Percentiles rank a stretch among this genome's conserved stretches.
Conservation (phyloP, 1,140 invertebrate species). For the Nymphalis io region DNA sequence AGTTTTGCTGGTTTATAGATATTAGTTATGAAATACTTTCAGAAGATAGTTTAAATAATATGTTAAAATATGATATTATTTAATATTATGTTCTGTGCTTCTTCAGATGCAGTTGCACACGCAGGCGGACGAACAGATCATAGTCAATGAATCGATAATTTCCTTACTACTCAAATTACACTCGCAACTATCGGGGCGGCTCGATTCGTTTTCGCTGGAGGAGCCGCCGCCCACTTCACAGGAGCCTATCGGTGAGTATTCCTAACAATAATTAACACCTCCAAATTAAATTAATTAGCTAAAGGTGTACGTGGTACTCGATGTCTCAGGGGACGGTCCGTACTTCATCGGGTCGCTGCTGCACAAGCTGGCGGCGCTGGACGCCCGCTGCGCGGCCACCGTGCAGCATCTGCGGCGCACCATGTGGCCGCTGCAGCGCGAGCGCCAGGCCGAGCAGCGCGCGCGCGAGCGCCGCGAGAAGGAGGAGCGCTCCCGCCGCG, state of each 20-base stretch:
- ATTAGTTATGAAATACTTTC: too few relatives aligned
- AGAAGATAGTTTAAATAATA: too few relatives aligned
- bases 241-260: conserved; percentile 60
- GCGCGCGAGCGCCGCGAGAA: conserved; percentile 87
- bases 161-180: conserved; percentile 96
- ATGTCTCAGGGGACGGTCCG: conserved; percentile 91
- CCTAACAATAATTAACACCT: background rate
- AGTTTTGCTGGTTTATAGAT: too few relatives aligned
- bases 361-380: conserved; percentile 86
- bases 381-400: conserved; percentile 84
- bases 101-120: conserved; percentile 57
- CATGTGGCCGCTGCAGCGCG: conserved; percentile 89
- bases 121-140: conserved; percentile 80
- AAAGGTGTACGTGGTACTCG: too few relatives aligned
- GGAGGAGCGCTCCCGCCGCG: conserved; percentile 90
- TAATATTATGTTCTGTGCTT: background rate
- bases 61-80: too few relatives aligned
- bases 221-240: conserved; percentile 56
- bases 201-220: conserved; percentile 87
- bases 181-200: conserved; percentile 91
- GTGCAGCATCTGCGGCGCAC: conserved; percentile 85
- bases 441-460: conserved; percentile 87
- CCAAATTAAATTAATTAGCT: background rate
- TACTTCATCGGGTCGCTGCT: conserved; percentile 91
- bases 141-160: conserved; percentile 94